phyloP scores from a whole-genome alignment of 2,113 vertebrate species.

The Donacobius atricapilla region DNA sequence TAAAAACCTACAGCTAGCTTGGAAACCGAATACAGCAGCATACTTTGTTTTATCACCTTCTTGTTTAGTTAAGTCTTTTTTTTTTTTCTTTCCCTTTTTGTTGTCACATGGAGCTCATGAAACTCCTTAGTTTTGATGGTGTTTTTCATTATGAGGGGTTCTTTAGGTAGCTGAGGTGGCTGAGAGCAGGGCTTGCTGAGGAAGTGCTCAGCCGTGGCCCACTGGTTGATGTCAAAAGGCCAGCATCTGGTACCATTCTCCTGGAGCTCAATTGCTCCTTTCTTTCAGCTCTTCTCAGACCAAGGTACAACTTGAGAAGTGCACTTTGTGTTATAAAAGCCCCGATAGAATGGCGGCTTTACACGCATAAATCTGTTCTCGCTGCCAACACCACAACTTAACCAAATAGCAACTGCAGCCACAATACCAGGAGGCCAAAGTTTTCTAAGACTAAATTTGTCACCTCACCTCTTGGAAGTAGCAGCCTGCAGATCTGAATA shows the following conservation, averaged over 20 bases:
- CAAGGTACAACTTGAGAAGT: conserved; percentile 31
- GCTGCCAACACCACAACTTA: conserved; percentile 9
- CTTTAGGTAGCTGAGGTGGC: neutral
- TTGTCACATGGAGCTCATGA: neutral
- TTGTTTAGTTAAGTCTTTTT: neutral
- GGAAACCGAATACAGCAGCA: neutral
- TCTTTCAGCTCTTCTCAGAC: conserved; percentile 41
- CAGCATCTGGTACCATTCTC: conserved; percentile 60
- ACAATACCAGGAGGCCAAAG: conserved; percentile 12
- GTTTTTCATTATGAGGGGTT: neutral
- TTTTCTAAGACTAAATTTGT: conserved; percentile 25
- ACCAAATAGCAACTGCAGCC: conserved; percentile 21
- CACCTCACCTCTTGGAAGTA: conserved; percentile 21
- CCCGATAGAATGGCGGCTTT: conserved; percentile 45
- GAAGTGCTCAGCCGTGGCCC: conserved; percentile 53
- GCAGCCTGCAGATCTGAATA: conserved; percentile 4
- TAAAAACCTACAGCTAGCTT: neutral
- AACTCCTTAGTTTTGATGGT: neutral
- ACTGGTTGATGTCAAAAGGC: conserved; percentile 48
- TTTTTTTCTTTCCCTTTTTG: neutral
- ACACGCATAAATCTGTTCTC: conserved; percentile 37
- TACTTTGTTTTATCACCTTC: neutral
- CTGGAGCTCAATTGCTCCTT: conserved; percentile 42
- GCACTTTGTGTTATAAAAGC: conserved; percentile 26
- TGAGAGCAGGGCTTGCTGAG: conserved; percentile 1